phyloP scores from a whole-genome alignment of 2,888 invertebrate species.

The Amphipyra tragopoginis region DNA sequence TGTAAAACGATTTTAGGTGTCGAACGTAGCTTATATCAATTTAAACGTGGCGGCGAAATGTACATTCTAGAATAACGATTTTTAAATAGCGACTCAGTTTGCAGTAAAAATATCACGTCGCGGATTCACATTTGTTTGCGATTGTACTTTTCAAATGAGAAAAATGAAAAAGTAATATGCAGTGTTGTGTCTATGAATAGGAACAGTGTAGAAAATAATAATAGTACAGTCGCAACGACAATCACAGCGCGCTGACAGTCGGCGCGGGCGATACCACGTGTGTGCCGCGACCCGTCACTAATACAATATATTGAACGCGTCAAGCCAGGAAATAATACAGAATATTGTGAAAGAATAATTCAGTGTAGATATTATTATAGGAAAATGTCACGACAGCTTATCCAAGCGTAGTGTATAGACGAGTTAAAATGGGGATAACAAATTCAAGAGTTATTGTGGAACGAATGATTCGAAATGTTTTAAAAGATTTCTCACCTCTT shows the following conservation, averaged over 20 bases:
- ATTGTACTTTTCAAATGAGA: slow-evolving; percentile 38
- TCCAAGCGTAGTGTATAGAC: background rate
- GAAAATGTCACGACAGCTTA: slow-evolving; percentile 19
- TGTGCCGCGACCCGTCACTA: slow-evolving; percentile 76
- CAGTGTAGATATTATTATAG: slow-evolving; percentile 15
- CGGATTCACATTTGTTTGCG: slow-evolving; percentile 13
- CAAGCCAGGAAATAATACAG: slow-evolving; percentile 63
- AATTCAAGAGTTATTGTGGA: too few species aligned
- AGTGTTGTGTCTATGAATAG: slow-evolving; percentile 47
- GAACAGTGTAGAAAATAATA: slow-evolving; percentile 46
- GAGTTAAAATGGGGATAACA: too few species aligned
- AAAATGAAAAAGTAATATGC: slow-evolving; percentile 45
- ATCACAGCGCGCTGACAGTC: slow-evolving; percentile 64
- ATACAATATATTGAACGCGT: slow-evolving; percentile 79
- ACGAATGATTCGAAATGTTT: too few species aligned
- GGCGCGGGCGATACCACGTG: slow-evolving; percentile 60
- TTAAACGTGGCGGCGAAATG: background rate
- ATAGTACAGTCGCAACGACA: slow-evolving; percentile 58
- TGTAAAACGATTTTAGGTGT: slow-evolving; percentile 8
- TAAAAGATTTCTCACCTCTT: too few species aligned
- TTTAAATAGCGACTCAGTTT: background rate
- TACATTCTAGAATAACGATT: background rate
- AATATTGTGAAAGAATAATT: slow-evolving; percentile 50
- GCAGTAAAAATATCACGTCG: background rate
- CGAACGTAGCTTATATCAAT: background rate